Evolutionary conservation across 2,113 vertebrate genomes (phyloP), one percentile per base, ranked within the genome.

Genomic region (Petrocephalus zakoni): DNA sequence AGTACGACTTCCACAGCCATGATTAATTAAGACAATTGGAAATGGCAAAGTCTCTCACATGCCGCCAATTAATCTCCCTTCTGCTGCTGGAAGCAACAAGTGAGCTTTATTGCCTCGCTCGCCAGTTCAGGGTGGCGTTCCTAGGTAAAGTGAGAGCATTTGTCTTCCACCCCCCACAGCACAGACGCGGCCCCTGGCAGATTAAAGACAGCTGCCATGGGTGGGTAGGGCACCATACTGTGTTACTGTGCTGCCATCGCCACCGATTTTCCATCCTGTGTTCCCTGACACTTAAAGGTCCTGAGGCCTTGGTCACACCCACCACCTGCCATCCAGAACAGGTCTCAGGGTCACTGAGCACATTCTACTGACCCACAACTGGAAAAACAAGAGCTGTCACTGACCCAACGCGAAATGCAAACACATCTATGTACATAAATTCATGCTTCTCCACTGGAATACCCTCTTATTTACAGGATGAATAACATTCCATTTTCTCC

Each of bases 1-100:
- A 90, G 89, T 86, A 90, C 86, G 53, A 82, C 87, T 90, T 91
- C 91, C 81, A 53, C 68, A 75, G 84, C 90, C 86, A 68, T 91
- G 90, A 90, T 91, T 90, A 91, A 91, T 91, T 89, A 91, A 78
- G 85, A 52, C 83, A 85, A 90, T 90, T 90, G 89, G 90, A 90
- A 92, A 87, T 90, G 89, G 90, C 89, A 85, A 88, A 91, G 89
- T 78, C 88, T 85, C 87, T 91, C 88, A 83, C 81, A 84, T 90
- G 75, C 68, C 68, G 46, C 55, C 91, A 91, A 91, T 92, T 91
- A 91, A 91, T 91, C 90, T 90, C 89, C 87, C 86, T 51, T 90
- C 89, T 90, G 83, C 84, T 78, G 68, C 90, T 64, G 88, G 88
- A 85, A 90, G 85, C 87, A 37, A 88, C 89, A 90, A 90, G 90